Evolutionary conservation across 2,888 invertebrate genomes (phyloP).

Genomic region (Microctonus hyperodae): DNA sequence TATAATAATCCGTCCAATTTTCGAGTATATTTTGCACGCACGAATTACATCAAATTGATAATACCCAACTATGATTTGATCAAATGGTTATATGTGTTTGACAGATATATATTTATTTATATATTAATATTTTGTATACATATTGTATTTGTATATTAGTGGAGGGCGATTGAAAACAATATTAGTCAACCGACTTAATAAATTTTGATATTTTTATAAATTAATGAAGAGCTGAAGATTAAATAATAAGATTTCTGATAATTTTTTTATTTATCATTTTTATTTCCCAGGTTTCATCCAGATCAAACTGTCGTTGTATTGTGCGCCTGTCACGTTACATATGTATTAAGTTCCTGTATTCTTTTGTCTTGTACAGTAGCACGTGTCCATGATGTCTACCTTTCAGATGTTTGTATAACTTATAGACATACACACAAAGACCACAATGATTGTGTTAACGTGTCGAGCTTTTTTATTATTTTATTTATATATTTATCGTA

Average conservation of each 20-base stretch:
- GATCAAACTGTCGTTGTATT: slow-evolving; percentile 44
- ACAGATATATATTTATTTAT: not conserved
- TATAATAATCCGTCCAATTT: slow-evolving; percentile 9
- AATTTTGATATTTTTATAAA: not conserved
- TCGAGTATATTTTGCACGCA: slow-evolving; percentile 5
- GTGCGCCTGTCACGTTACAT: slow-evolving; percentile 50
- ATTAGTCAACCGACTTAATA: slow-evolving; percentile 24
- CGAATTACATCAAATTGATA: slow-evolving; percentile 11
- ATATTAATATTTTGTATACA: not conserved
- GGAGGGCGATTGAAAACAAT: not conserved
- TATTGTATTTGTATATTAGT: not conserved
- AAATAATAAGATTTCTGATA: slow-evolving; percentile 54
- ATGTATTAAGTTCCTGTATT: slow-evolving; percentile 54
- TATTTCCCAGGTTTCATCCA: slow-evolving; percentile 33
- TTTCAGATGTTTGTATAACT: slow-evolving; percentile 9
- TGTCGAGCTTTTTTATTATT: too few relatives aligned
- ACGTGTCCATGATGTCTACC: slow-evolving; percentile 20
- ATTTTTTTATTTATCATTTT: slow-evolving; percentile 41
- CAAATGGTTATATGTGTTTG: not conserved
- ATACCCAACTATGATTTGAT: slow-evolving; percentile 3
- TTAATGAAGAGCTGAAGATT: slow-evolving; percentile 58
- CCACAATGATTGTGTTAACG: slow-evolving; percentile 23
- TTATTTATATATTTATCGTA: not conserved
- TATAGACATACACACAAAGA: slow-evolving; percentile 6
- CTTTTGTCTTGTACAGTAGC: slow-evolving; percentile 43